Evolutionary conservation across 2,888 invertebrate genomes (phyloP), one percentile per base, ranked within the genome.

Genomic region (Ommatoiulus sabulosus): DNA sequence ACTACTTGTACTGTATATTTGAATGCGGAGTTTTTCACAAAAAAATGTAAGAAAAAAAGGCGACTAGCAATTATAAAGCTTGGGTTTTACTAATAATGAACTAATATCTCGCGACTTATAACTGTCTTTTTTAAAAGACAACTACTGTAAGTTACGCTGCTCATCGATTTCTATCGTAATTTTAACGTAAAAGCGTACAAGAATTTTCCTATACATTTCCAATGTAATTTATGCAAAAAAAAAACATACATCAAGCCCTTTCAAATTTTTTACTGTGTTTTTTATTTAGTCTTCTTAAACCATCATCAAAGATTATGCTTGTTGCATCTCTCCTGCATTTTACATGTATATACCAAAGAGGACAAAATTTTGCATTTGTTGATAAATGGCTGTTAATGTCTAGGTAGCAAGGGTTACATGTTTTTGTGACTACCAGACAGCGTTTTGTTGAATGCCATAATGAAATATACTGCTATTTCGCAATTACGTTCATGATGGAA

Each of bases 121-220:
- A 84, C 35, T 84, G 43, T 15, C 44, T n/a, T 84, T 35, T 84
- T 84, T 84, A n/a, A 84, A 84, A 84, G 84, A 5, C 35, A 84
- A 43, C n/a, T 84, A 20, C 44, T 84, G 44, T 63, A 17, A n/a
- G 35, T 35, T 1, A 84, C 44, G 15, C 15, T 17, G 52, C 52
- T 52, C 52, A 52, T 52, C 0, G 52, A 52, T 52, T 52, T 15
- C 52, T 17, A 52, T 52, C 4, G 52, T 15, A 52, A 4, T 12
- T 52, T 17, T 52, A 0, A 52, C 52, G 52, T 52, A 15, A 52
- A 52, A 52, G 52, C 52, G 52, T 52, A 15, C 52, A 52, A 52
- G 52, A 52, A 52, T 52, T 52, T 52, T 52, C 15, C 15, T 15
- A 52, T 12, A 5, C 15, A 17, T 52, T 52, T 15, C 52, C 52